phyloP scores from a whole-genome alignment of 2,888 invertebrate genomes.

The Helobdella robusta region DNA sequence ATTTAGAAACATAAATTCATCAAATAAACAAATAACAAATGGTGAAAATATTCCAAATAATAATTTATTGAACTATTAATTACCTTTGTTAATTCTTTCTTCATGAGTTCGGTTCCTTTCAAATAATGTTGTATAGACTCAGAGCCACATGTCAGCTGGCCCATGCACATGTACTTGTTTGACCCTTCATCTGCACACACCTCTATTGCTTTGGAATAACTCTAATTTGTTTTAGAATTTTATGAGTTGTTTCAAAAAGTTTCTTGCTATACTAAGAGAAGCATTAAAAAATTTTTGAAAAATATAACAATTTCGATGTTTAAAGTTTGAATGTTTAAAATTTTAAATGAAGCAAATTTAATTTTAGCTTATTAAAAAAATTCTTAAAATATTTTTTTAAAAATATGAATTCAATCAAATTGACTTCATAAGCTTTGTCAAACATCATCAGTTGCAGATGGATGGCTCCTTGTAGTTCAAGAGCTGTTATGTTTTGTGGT shows the following conservation, averaged over 20 bases:
- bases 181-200: slow-evolving; percentile 48
- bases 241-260: too few species aligned
- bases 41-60: neutral
- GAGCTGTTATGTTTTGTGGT: slow-evolving; percentile 45
- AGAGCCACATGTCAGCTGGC: slow-evolving; percentile 48
- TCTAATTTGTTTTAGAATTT: too few species aligned
- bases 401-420: too few species aligned
- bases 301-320: neutral
- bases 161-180: slow-evolving; percentile 51
- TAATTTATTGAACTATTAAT: neutral
- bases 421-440: slow-evolving; percentile 48
- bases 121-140: slow-evolving; percentile 48
- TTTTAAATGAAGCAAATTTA: neutral
- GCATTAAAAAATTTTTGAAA: neutral
- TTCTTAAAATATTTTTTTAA: neutral
- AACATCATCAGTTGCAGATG: slow-evolving; percentile 47
- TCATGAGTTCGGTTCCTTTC: slow-evolving; percentile 50
- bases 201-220: slow-evolving; percentile 41
- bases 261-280: neutral
- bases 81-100: slow-evolving; percentile 34
- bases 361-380: neutral
- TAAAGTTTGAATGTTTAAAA: neutral
- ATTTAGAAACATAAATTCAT: neutral
- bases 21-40: neutral
- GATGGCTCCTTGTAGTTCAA: slow-evolving; percentile 48